phyloP scores from a whole-genome alignment of 2,113 vertebrate genomes.

The Bagarius yarrelli region DNA sequence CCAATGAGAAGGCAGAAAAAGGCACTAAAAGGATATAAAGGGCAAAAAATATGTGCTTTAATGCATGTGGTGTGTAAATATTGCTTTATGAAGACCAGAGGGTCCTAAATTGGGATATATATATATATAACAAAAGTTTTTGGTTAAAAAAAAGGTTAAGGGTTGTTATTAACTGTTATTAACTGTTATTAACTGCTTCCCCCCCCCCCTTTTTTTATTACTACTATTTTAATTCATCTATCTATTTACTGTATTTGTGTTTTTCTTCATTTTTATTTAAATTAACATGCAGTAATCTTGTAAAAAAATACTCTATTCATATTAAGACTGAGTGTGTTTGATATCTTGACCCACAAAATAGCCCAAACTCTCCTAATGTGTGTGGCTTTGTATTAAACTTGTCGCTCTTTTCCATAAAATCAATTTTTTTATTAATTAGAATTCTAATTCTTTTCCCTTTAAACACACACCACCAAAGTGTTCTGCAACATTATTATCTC shows the following conservation, averaged over 20 bases:
- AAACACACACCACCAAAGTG: not conserved
- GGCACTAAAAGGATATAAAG: too few species aligned
- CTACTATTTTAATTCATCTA: too few species aligned
- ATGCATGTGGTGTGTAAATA: not conserved
- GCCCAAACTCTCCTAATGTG: not conserved
- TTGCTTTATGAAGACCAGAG: not conserved
- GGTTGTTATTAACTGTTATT: too few species aligned
- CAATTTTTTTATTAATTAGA: conserved; percentile 29
- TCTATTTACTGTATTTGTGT: not conserved
- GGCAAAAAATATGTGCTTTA: conserved; percentile 3
- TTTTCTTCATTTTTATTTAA: too few species aligned
- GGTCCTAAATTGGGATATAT: not conserved
- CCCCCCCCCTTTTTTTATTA: too few species aligned
- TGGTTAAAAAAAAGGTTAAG: not conserved
- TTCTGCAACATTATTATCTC: not conserved
- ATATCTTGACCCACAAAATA: not conserved
- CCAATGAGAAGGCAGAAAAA: not conserved
- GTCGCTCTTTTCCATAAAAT: not conserved
- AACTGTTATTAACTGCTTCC: too few species aligned
- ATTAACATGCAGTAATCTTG: too few species aligned
- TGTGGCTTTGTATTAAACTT: not conserved
- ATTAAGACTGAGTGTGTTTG: not conserved
- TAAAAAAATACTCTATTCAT: too few species aligned
- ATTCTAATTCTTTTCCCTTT: not conserved
- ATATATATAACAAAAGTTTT: not conserved